A percentile compares a stretch with the other conserved stretches of the same genome.
Evolutionary conservation across 2,113 vertebrate genomes (phyloP).

Genomic region (Chascanopsetta lugubris): DNA sequence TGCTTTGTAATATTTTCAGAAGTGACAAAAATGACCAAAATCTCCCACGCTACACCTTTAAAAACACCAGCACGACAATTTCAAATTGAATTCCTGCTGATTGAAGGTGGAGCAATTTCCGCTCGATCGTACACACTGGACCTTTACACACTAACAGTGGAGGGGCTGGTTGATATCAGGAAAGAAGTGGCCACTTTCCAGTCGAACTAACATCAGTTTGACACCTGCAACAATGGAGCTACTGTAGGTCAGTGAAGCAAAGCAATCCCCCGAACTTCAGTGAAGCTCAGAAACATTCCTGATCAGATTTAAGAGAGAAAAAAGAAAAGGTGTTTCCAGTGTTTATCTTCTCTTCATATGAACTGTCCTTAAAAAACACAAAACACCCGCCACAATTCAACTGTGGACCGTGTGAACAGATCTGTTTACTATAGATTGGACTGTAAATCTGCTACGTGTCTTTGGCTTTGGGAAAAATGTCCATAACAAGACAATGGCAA

Average conservation of each 20-base stretch:
- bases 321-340: constrained; percentile 41
- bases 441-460: background rate
- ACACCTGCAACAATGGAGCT: constrained; percentile 67
- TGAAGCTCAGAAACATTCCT: constrained; percentile 54
- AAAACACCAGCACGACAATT: no score
- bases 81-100: no score
- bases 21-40: no score
- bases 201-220: constrained; percentile 63
- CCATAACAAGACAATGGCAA: background rate
- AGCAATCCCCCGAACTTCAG: constrained; percentile 56
- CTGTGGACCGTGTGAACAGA: no score
- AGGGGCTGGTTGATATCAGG: constrained; percentile 15
- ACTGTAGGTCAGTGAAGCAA: constrained; percentile 70
- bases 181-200: constrained; percentile 43
- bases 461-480: background rate
- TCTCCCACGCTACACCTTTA: no score
- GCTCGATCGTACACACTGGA: no score
- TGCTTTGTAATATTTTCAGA: no score
- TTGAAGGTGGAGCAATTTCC: no score
- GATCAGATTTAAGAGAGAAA: constrained; percentile 53
- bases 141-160: constrained; percentile 16
- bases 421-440: no score
- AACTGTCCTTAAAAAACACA: constrained; percentile 30
- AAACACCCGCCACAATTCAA: no score
- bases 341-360: constrained; percentile 46